phyloP scores from a whole-genome alignment of 2,888 invertebrate species.

The Eueremaeus valkanovi region DNA sequence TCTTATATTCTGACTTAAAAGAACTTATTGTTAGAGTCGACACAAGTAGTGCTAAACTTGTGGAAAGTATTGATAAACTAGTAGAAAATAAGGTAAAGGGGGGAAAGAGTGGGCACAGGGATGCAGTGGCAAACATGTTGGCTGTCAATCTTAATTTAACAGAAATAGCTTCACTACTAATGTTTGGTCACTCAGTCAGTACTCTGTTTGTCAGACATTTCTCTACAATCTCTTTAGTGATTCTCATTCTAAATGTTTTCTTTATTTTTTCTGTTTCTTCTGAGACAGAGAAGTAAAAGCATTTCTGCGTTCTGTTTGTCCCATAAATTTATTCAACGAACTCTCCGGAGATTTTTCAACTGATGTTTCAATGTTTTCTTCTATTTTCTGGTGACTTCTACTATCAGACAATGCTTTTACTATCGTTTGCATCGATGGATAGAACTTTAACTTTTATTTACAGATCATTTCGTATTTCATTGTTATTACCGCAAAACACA shows the following conservation, averaged over 20 bases:
- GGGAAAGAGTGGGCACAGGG: background rate
- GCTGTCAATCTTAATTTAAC: conserved; percentile 25
- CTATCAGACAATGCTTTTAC: conserved; percentile 20
- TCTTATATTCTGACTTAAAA: background rate
- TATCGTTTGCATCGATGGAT: conserved; percentile 10
- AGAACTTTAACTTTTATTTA: conserved; percentile 9
- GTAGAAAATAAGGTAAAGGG: background rate
- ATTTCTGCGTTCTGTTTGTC: background rate
- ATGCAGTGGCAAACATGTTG: background rate
- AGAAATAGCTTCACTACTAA: conserved; percentile 7
- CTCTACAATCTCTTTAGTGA: background rate
- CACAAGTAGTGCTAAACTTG: background rate
- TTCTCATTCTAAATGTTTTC: background rate
- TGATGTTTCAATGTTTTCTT: conserved; percentile 4
- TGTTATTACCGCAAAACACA: conserved; percentile 21
- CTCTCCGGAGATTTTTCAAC: background rate
- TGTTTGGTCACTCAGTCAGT: conserved; percentile 21
- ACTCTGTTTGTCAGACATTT: background rate
- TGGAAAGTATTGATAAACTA: background rate
- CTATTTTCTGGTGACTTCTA: background rate
- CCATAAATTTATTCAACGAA: conserved; percentile 19
- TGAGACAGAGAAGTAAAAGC: conserved; percentile 17
- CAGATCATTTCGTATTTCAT: conserved; percentile 31
- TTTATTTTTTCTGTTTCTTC: background rate
- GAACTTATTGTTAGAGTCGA: background rate